A percentile compares a stretch with the other conserved stretches of the same genome.
Conservation (phyloP, 1,140 invertebrate genomes). For the Papilio helenus region DNA sequence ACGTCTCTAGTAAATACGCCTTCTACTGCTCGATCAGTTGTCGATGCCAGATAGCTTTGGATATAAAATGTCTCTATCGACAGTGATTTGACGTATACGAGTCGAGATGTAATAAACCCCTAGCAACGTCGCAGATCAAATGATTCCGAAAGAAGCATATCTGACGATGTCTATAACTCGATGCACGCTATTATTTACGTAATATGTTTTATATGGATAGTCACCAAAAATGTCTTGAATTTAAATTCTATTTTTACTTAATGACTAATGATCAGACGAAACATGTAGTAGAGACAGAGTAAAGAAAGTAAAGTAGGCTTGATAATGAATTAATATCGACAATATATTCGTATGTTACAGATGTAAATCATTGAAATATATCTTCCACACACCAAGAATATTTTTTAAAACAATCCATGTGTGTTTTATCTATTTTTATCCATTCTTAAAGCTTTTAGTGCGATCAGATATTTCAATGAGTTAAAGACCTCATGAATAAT, state of each 20-base stretch:
- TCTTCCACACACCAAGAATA: background rate
- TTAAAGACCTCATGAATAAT: slow-evolving; percentile 34
- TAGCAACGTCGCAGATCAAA: slow-evolving; percentile 50
- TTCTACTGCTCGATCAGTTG: slow-evolving; percentile 9
- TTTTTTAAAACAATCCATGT: background rate
- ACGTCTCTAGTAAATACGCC: slow-evolving; percentile 22
- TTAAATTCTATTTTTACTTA: too few relatives aligned
- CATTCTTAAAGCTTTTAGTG: slow-evolving; percentile 32
- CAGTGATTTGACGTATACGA: slow-evolving; percentile 60
- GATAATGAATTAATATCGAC: too few relatives aligned
- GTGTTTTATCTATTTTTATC: slow-evolving; percentile 4
- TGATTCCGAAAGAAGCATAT: slow-evolving; percentile 47
- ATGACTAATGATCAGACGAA: too few relatives aligned
- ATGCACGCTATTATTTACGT: slow-evolving; percentile 28
- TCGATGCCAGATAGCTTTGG: slow-evolving; percentile 41
- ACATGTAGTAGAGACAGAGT: too few relatives aligned
- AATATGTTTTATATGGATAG: background rate
- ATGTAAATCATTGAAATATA: background rate
- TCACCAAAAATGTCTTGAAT: background rate
- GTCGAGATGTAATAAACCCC: slow-evolving; percentile 58
- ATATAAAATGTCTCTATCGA: slow-evolving; percentile 61
- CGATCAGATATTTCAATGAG: slow-evolving; percentile 35
- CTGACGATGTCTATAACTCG: slow-evolving; percentile 52
- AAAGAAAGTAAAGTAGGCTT: background rate
- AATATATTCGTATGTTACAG: slow-evolving; percentile 19